A percentile compares a stretch with the other conserved stretches of the same genome.
Evolutionary conservation across 2,113 vertebrate species (phyloP).

Genomic region (Podiceps cristatus): DNA sequence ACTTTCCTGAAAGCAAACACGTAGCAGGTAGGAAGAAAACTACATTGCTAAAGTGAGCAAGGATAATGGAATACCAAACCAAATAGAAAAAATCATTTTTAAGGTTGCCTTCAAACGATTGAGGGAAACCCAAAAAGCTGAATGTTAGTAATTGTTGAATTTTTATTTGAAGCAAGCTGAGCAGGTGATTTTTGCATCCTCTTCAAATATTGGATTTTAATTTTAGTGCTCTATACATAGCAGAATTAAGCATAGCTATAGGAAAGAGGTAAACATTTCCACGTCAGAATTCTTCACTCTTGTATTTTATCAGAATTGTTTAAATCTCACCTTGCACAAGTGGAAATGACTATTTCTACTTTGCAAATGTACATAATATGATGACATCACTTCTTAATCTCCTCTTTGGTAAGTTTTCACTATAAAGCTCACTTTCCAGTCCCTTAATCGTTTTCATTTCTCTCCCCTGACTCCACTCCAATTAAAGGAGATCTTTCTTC

Average conservation of each 20-base stretch:
- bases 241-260: background rate
- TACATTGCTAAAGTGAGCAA: background rate
- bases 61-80: background rate
- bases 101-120: background rate
- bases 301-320: background rate
- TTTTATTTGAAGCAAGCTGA: background rate
- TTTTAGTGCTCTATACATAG: background rate
- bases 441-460: background rate
- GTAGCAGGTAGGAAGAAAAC: background rate
- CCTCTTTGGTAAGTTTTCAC: background rate
- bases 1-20: background rate
- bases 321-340: background rate
- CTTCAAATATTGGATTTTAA: background rate
- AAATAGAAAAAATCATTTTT: background rate
- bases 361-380: background rate
- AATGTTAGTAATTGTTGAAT: background rate
- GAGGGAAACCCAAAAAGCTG: background rate
- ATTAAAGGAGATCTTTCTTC: background rate
- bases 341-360: background rate
- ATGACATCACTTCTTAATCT: background rate
- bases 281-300: background rate
- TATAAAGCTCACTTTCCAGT: background rate
- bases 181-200: background rate
- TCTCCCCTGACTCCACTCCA: background rate
- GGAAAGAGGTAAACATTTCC: background rate